Percentiles rank a stretch among this genome's conserved stretches.
Conservation (phyloP, 2,797 vertebrate species). For the Lycodopsis pacificus region DNA sequence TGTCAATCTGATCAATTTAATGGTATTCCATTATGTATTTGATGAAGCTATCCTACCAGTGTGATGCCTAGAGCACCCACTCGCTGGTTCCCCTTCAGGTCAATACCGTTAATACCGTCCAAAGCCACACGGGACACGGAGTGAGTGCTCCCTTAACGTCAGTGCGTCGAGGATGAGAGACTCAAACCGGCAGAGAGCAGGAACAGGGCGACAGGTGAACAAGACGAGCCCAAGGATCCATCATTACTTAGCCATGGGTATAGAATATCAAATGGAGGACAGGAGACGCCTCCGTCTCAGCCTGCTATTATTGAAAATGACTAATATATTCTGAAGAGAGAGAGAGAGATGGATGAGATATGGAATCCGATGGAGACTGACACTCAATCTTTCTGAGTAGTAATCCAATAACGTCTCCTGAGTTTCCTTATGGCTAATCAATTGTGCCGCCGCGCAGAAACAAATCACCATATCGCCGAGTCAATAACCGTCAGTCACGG, state of each 20-base stretch:
- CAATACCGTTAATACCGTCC: no score
- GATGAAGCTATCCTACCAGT: neutral
- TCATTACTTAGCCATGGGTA: constrained; percentile 76
- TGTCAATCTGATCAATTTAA: neutral
- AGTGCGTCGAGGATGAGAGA: neutral
- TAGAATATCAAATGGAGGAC: constrained; percentile 70
- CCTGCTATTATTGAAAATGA: constrained; percentile 73
- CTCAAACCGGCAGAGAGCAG: constrained; percentile 10
- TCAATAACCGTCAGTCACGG: constrained; percentile 77
- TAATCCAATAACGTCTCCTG: constrained; percentile 77
- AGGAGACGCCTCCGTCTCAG: constrained; percentile 61
- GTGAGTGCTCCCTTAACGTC: constrained; percentile 2
- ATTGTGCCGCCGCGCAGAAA: constrained; percentile 70
- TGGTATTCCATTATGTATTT: neutral
- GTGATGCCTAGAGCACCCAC: neutral
- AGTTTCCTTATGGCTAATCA: constrained; percentile 81
- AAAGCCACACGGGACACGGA: neutral
- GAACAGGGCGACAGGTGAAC: constrained; percentile 60
- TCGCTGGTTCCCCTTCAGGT: no score
- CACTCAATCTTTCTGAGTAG: constrained; percentile 79
- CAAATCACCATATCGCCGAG: constrained; percentile 75
- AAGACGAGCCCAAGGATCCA: constrained; percentile 54
- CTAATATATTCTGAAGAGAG: constrained; percentile 75
- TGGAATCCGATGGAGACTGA: constrained; percentile 72
- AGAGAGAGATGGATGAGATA: constrained; percentile 73